A percentile compares a stretch with the other conserved stretches of the same genome.
These are phyloP conservation scores for Phrynocephalus vlangalii DNA, from an alignment of 2,797 vertebrate genomes.

Conservation along the genomic window DNA sequence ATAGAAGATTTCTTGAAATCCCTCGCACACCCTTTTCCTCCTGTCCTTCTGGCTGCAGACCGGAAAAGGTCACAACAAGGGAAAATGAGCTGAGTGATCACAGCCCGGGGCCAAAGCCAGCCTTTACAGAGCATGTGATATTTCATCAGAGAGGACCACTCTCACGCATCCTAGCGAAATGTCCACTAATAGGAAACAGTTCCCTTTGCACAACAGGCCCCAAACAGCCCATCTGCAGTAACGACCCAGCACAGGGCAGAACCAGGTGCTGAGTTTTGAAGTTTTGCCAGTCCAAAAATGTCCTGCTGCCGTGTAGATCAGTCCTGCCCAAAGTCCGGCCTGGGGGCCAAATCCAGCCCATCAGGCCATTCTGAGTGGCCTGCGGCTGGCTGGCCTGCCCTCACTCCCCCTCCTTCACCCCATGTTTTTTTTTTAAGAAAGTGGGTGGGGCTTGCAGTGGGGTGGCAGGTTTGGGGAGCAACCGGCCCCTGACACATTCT, in stretches of 20 bases:
- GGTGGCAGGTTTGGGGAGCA: too few relatives aligned
- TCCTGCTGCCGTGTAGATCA: neutral
- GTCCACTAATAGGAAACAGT: slow-evolving; percentile 32
- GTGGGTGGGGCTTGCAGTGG: too few relatives aligned
- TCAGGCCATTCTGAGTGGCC: too few relatives aligned
- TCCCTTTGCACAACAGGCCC: slow-evolving; percentile 29
- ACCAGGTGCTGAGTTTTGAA: slow-evolving; percentile 11
- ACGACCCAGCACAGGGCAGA: neutral
- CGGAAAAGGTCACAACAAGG: slow-evolving; percentile 70
- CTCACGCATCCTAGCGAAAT: slow-evolving; percentile 24
- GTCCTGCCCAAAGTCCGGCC: too few relatives aligned
- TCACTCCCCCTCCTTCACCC: too few relatives aligned
- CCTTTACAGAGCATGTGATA: slow-evolving; percentile 49
- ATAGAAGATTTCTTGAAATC: slow-evolving; percentile 57
- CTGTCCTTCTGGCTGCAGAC: slow-evolving; percentile 59
- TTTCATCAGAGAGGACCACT: slow-evolving; percentile 32
- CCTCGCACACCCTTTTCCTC: slow-evolving; percentile 53
- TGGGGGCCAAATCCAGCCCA: too few relatives aligned
- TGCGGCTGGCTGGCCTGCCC: too few relatives aligned
- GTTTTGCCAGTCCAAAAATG: neutral
- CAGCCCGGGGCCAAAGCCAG: slow-evolving; percentile 51
- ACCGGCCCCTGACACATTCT: too few relatives aligned
- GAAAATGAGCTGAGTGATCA: slow-evolving; percentile 63
- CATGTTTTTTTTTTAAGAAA: too few relatives aligned
- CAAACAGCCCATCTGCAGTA: slow-evolving; percentile 30